Base-by-base conservation (phyloP, 2,113 vertebrate species). In the Saccopteryx bilineata region DNA sequence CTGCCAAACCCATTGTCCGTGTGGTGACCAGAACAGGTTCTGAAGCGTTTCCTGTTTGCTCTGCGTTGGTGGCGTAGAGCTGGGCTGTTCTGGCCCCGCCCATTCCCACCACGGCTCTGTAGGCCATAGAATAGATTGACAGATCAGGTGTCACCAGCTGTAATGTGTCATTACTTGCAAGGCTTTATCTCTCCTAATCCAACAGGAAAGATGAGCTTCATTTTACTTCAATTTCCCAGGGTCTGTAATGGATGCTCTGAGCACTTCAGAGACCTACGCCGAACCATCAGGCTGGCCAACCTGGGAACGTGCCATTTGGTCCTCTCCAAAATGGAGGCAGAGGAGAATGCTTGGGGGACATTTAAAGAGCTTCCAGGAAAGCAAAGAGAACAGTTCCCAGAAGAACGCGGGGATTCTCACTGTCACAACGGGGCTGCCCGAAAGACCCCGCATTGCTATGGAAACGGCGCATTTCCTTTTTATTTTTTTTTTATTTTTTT, bases 381-480 rank as follows among this genome's bases (percentile, higher is more conserved):
- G 93, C 83, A 86, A 81, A 94, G 91, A 97, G 90, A 96, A 97
- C 97, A 97, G 97, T 97, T 98, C 97, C 96, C 63, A 87, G 95
- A 97, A 96, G 94, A 96, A 96, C 28, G 23, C 85, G 54, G 98
- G 98, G 97, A 97, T 96, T 97, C 86, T 96, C 14, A 28, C 98
- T 98, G 97, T 98, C 97, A 98, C 95, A 94, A 97, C 69, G 90
- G 96, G 97, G 97, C 98, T 98, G 97, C 98, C 87, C 93, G 54
- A 94, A 98, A 97, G 94, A 97, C 98, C 97, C 97, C 50, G 96
- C 98, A 98, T 98, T 98, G 98, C 98, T 98, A 98, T 98, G 98
- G 98, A 98, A 99, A 98, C 98, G 72, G 97, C 39, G 79, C 98
- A 97, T 97, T 98, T 97, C 93, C 83, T 91, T 90, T 98, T 98